A percentile compares a stretch with the other conserved stretches of the same genome.
Conservation (phyloP, 2,113 vertebrate genomes). For the Salvelinus alpinus region DNA sequence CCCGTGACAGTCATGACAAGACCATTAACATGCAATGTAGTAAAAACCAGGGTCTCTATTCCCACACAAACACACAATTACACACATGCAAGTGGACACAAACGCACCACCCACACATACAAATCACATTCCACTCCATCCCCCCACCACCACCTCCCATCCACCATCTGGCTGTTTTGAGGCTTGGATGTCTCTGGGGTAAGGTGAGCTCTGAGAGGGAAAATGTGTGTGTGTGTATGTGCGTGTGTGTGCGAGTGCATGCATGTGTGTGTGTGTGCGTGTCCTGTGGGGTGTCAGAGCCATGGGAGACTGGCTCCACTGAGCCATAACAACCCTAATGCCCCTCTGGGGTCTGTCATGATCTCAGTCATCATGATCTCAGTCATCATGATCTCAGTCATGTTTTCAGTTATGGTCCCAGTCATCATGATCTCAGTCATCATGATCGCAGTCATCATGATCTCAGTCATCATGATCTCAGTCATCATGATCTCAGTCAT, state of each 20-base stretch:
- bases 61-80: neutral
- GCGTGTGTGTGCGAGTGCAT: constrained; percentile 23
- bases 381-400: no score
- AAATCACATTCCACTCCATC: constrained; percentile 33
- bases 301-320: neutral
- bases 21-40: neutral
- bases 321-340: neutral
- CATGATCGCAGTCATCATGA: no score
- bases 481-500: no score
- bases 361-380: no score
- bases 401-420: no score
- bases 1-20: neutral
- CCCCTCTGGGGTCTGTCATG: no score
- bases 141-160: constrained; percentile 41
- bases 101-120: constrained; percentile 29
- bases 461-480: no score
- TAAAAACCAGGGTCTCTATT: neutral
- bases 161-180: constrained; percentile 71
- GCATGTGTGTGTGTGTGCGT: constrained; percentile 9
- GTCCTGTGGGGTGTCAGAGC: neutral
- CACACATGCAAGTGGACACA: neutral
- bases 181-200: constrained; percentile 68
- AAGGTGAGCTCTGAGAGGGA: constrained; percentile 56
- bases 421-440: no score
- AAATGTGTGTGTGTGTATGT: constrained; percentile 19